Conservation (phyloP, 2,113 vertebrate genomes). For the Ariopsis seemanni region DNA sequence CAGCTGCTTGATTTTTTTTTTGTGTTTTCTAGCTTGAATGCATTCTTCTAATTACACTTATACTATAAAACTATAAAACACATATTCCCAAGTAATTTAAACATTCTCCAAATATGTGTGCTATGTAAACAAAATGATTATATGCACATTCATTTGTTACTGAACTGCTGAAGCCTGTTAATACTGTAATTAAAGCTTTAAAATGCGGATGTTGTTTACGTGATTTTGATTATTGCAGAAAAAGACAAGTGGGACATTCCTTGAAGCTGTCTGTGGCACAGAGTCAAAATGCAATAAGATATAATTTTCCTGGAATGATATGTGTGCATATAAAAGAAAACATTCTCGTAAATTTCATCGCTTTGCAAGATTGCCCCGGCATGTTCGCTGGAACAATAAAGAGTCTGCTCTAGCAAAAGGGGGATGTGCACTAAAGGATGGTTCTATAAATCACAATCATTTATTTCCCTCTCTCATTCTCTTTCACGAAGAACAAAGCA, state of each 20-base stretch:
- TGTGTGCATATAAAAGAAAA: conserved; percentile 55
- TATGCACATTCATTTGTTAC: conserved; percentile 14
- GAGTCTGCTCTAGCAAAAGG: conserved; percentile 14
- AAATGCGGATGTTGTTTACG: conserved; percentile 44
- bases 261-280: conserved; percentile 23
- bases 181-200: conserved; percentile 41
- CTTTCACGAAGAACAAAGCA: conserved; percentile 19
- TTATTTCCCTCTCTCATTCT: conserved; percentile 6
- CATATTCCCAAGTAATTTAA: conserved; percentile 14
- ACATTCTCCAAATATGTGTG: not conserved
- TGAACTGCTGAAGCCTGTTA: conserved; percentile 18
- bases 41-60: not conserved
- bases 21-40: not conserved
- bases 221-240: conserved; percentile 30
- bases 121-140: conserved; percentile 41
- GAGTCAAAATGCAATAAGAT: conserved; percentile 42
- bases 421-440: conserved; percentile 6
- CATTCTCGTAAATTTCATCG: conserved; percentile 45
- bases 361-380: conserved; percentile 40
- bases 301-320: conserved; percentile 51
- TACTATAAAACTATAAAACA: conserved; percentile 17
- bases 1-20: not conserved
- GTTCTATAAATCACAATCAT: conserved; percentile 41
- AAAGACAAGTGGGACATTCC: conserved; percentile 28
- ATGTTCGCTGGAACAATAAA: conserved; percentile 43